Evolutionary conservation across 2,797 vertebrate genomes (phyloP).

Genomic region (Rhinatrema bivittatum): DNA sequence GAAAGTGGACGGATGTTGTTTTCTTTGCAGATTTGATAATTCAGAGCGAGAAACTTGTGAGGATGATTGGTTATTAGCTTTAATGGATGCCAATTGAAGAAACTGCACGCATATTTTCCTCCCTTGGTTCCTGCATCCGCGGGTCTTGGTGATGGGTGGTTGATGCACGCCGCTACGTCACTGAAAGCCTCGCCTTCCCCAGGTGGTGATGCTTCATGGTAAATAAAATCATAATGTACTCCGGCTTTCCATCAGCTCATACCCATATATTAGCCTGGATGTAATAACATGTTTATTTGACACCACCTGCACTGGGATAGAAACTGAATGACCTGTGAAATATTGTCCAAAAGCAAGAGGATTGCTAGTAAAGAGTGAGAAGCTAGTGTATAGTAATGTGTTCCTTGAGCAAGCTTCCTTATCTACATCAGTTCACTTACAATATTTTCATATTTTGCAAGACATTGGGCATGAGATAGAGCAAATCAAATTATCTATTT

Average conservation of each 20-base stretch:
- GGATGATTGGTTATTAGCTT: slow-evolving; percentile 61
- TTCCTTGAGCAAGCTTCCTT: too few species aligned
- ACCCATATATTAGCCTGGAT: slow-evolving; percentile 28
- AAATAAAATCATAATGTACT: slow-evolving; percentile 35
- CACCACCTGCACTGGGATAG: slow-evolving; percentile 23
- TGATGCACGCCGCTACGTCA: slow-evolving; percentile 28
- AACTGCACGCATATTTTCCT: slow-evolving; percentile 31
- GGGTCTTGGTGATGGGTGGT: slow-evolving; percentile 26
- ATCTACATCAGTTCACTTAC: too few species aligned
- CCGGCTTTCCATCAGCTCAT: slow-evolving; percentile 34
- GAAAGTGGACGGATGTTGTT: slow-evolving; percentile 86
- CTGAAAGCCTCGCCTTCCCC: slow-evolving; percentile 36
- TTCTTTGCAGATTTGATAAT: slow-evolving; percentile 73
- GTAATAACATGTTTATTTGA: slow-evolving; percentile 36
- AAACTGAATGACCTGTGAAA: too few species aligned
- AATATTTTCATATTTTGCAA: too few species aligned
- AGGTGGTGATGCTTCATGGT: slow-evolving; percentile 33
- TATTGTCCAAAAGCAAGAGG: too few species aligned
- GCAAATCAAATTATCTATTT: too few species aligned
- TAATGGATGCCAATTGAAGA: slow-evolving; percentile 52
- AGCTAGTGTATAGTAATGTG: too few species aligned
- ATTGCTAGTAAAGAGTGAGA: too few species aligned
- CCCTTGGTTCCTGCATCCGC: slow-evolving; percentile 42
- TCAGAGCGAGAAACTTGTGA: slow-evolving; percentile 56
- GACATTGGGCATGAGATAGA: too few species aligned